Evolutionary conservation across 2,797 vertebrate species (phyloP).

Genomic region (Bradypodion ventrale): DNA sequence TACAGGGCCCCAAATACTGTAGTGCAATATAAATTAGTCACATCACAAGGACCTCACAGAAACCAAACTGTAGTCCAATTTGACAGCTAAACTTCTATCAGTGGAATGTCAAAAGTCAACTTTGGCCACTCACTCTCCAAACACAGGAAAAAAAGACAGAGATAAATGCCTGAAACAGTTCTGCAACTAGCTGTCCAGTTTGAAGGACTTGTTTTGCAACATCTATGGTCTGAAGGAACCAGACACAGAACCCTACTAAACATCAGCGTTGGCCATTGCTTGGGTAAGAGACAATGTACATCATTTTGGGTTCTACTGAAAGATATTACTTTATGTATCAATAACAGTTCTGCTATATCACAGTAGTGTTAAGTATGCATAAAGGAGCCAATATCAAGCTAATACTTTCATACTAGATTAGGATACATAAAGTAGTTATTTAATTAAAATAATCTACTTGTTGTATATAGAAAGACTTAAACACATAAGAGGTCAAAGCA

Average conservation of each 20-base stretch:
- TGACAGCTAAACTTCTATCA: slow-evolving; percentile 5
- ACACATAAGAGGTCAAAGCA: neutral
- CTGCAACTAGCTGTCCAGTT: neutral
- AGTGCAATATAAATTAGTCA: neutral
- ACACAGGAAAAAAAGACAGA: neutral
- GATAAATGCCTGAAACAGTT: neutral
- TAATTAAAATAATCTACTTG: neutral
- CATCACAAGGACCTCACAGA: neutral
- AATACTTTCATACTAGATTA: no score
- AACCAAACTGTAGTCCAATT: neutral
- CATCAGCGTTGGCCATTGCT: neutral
- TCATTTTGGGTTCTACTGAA: neutral
- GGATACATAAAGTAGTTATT: no score
- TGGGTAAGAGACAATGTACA: neutral
- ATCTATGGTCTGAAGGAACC: neutral
- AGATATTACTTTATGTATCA: no score
- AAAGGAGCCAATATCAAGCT: no score
- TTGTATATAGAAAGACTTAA: rapidly evolving
- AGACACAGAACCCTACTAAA: neutral
- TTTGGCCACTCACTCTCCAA: neutral
- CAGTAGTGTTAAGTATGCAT: no score
- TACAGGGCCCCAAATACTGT: neutral
- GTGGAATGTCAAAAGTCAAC: neutral
- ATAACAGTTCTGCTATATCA: no score
- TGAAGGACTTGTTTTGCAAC: neutral